Conservation (phyloP, 2,113 vertebrate species). For the Clupea harengus region DNA sequence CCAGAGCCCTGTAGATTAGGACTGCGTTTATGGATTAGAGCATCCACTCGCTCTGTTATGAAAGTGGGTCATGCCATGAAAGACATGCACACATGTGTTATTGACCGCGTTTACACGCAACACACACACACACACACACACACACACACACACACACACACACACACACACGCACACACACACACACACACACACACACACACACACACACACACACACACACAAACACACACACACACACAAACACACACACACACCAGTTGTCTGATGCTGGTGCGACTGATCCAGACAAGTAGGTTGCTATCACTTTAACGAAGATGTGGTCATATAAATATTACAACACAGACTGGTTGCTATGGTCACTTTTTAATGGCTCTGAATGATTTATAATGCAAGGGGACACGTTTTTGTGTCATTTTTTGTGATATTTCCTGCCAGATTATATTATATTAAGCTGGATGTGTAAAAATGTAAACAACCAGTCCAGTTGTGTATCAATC, state of each 20-base stretch:
- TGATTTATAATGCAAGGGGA: background rate
- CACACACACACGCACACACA: no score
- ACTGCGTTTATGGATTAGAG: background rate
- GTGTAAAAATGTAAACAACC: background rate
- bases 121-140: no score
- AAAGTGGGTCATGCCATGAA: slow-evolving; percentile 6
- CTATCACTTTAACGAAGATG: background rate
- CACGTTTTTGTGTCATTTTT: background rate
- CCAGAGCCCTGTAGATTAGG: background rate
- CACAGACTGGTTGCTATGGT: background rate
- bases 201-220: background rate
- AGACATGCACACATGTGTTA: background rate
- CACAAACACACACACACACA: background rate
- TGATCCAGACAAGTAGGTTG: background rate
- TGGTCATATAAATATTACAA: background rate
- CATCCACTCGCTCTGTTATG: background rate
- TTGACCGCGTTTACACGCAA: background rate
- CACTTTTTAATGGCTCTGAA: background rate
- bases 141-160: no score
- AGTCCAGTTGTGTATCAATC: background rate
- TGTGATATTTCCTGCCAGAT: background rate
- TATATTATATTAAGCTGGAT: background rate
- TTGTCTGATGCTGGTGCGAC: background rate
- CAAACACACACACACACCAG: background rate
- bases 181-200: background rate